Percentiles rank a stretch among this genome's conserved stretches.
These are phyloP conservation scores for Neogobius melanostomus DNA, from an alignment of 2,113 vertebrate genomes.

Conservation along the genomic window DNA sequence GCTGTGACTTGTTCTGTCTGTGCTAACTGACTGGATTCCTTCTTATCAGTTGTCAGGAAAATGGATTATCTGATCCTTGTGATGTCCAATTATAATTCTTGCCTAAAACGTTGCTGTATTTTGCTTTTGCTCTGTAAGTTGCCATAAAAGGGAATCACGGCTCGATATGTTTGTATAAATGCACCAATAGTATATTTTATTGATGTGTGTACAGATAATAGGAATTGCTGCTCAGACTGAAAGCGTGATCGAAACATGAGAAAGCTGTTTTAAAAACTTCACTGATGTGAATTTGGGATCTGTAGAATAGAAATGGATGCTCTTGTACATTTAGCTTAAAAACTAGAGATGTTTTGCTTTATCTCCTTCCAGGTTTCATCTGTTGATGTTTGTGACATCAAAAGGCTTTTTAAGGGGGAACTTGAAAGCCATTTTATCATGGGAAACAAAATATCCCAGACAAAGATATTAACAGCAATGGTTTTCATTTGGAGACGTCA, in stretches of 20 bases:
- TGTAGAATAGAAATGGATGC: neutral
- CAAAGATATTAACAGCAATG: no score
- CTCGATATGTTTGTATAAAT: constrained; percentile 18
- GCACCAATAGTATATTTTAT: constrained; percentile 28
- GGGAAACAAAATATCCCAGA: no score
- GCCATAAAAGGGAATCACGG: neutral
- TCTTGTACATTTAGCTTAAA: no score
- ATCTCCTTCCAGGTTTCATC: no score
- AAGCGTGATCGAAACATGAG: constrained; percentile 8
- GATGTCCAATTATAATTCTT: neutral
- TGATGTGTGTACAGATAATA: constrained; percentile 29
- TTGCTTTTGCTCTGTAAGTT: neutral
- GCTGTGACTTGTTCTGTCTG: neutral
- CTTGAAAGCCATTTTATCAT: no score
- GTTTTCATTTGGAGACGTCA: no score
- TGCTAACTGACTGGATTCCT: neutral
- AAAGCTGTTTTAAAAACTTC: constrained; percentile 21
- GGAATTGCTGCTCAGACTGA: constrained; percentile 20
- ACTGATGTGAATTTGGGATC: constrained; percentile 5
- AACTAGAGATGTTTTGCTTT: no score
- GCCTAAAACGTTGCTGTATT: neutral
- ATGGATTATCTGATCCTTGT: neutral
- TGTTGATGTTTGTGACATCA: no score
- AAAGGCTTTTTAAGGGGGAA: no score
- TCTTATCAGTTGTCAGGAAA: neutral